Conservation (phyloP, 2,888 invertebrate genomes). For the Andrena marginata region DNA sequence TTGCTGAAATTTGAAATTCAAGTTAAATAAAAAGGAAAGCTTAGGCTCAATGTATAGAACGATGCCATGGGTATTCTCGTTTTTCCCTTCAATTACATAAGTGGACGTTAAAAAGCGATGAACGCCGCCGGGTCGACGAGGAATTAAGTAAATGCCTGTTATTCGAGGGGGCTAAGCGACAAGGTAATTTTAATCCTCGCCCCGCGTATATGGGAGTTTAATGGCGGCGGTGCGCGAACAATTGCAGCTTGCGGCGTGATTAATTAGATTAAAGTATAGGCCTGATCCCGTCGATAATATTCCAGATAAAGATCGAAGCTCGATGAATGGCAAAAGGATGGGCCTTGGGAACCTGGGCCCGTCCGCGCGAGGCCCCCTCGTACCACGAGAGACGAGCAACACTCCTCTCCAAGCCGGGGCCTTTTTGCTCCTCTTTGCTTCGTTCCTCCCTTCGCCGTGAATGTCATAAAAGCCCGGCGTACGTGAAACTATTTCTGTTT, state of each 20-base stretch:
- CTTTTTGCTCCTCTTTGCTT: constrained; percentile 4
- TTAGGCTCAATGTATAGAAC: no score
- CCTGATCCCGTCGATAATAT: constrained; percentile 61
- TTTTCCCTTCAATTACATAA: background rate
- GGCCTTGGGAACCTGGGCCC: constrained; percentile 14
- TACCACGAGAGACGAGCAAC: constrained; percentile 36
- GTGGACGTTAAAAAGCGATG: constrained; percentile 22
- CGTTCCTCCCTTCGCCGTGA: constrained; percentile 43
- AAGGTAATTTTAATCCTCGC: constrained; percentile 65
- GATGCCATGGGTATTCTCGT: no score
- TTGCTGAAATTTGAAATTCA: no score
- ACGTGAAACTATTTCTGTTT: constrained; percentile 75
- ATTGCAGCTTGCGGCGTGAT: constrained; percentile 66
- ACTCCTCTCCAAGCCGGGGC: background rate
- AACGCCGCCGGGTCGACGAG: background rate
- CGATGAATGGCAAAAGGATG: constrained; percentile 57
- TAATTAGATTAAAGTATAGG: constrained; percentile 74
- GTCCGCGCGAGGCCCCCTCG: background rate
- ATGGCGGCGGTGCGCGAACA: constrained; percentile 60
- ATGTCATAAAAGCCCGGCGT: constrained; percentile 71
- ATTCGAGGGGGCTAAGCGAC: constrained; percentile 62
- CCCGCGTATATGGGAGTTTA: constrained; percentile 54
- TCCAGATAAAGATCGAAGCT: constrained; percentile 66
- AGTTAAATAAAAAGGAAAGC: no score
- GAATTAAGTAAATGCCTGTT: constrained; percentile 64